These are phyloP conservation scores for Leguminivora glycinivorella DNA, from an alignment of 1,140 invertebrate genomes.

Conservation along the genomic window DNA sequence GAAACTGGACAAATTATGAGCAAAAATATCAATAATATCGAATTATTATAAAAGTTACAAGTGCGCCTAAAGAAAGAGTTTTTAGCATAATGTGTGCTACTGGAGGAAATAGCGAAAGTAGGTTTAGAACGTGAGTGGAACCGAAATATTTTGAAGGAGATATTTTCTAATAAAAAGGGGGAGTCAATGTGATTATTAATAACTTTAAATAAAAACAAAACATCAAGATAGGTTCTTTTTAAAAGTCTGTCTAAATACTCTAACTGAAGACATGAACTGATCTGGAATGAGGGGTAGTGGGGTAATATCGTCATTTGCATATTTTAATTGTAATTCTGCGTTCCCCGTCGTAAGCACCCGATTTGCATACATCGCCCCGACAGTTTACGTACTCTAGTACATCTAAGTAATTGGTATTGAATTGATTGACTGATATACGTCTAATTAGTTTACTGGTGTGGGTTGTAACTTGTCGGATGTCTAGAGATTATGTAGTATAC, in stretches of 20 bases:
- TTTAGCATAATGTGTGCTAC: too few species aligned
- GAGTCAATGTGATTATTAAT: too few species aligned
- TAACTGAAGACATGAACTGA: slow-evolving; percentile 41
- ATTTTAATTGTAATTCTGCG: slow-evolving; percentile 73
- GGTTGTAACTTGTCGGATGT: not conserved
- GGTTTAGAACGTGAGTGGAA: too few species aligned
- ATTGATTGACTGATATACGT: slow-evolving; percentile 12
- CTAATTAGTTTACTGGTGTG: not conserved
- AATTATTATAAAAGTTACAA: too few species aligned
- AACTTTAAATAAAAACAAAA: too few species aligned
- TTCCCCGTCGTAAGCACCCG: slow-evolving; percentile 58
- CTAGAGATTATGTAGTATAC: not conserved
- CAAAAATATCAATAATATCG: too few species aligned
- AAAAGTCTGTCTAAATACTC: slow-evolving; percentile 37
- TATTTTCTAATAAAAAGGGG: too few species aligned
- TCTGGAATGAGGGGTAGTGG: slow-evolving; percentile 70
- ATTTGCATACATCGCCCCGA: slow-evolving; percentile 65
- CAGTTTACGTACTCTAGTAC: slow-evolving; percentile 64
- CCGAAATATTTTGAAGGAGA: too few species aligned
- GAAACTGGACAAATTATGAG: too few species aligned
- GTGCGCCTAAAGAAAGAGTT: too few species aligned
- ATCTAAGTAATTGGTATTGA: slow-evolving; percentile 49
- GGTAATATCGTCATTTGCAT: slow-evolving; percentile 74
- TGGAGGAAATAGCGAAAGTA: too few species aligned
- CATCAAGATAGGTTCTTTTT: too few species aligned